Percentiles rank a stretch among this genome's conserved stretches.
These are phyloP conservation scores for Cotesia congregata DNA, from an alignment of 2,888 invertebrate species.

Conservation along the genomic window DNA sequence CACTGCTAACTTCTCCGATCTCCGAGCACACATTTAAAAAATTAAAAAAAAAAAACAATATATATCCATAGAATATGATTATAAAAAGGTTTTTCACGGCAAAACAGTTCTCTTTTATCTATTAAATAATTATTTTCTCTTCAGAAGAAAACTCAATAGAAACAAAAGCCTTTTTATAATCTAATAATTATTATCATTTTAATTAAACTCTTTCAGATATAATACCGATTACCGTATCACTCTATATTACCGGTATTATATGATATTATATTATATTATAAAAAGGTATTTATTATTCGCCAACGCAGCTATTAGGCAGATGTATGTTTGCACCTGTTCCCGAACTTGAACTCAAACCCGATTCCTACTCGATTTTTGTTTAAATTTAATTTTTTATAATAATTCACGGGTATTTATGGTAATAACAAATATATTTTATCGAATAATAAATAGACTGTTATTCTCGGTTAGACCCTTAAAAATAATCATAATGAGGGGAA, in stretches of 20 bases:
- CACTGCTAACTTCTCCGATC: conserved; percentile 20
- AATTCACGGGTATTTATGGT: neutral
- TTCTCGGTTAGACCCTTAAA: neutral
- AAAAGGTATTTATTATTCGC: conserved; percentile 12
- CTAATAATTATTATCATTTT: conserved; percentile 21
- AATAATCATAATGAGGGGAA: too few relatives aligned
- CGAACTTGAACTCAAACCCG: neutral
- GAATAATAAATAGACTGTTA: neutral
- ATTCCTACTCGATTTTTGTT: neutral
- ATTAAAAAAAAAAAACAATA: neutral
- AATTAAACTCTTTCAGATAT: neutral
- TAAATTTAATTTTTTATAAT: neutral
- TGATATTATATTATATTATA: neutral
- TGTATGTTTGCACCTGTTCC: conserved; percentile 33
- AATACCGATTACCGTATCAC: too few relatives aligned
- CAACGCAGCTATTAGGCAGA: conserved; percentile 29
- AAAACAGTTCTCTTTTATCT: conserved; percentile 46
- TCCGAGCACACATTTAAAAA: neutral
- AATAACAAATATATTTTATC: neutral
- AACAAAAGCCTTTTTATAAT: neutral
- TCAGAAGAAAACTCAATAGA: neutral
- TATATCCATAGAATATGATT: neutral
- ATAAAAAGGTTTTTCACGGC: neutral
- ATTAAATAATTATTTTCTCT: conserved; percentile 8
- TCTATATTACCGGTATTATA: too few relatives aligned